Conservation (phyloP, 2,888 invertebrate genomes). For the Pterobdella sp. region DNA sequence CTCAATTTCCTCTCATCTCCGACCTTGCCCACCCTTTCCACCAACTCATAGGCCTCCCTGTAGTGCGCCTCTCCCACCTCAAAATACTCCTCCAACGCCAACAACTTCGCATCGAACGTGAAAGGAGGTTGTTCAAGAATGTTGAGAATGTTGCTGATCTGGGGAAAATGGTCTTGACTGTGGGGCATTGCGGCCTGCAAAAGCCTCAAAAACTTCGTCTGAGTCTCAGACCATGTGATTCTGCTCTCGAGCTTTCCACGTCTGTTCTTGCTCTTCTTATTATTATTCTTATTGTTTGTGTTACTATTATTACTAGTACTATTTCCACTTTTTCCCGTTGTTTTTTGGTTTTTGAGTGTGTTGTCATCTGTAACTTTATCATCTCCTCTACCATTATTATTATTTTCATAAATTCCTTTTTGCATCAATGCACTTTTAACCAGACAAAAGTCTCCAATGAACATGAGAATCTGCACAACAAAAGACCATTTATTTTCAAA, state of each 20-base stretch:
- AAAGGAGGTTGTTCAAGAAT: neutral
- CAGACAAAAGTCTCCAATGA: conserved; percentile 7
- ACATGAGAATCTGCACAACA: neutral
- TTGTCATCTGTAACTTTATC: neutral
- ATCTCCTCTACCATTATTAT: conserved; percentile 1
- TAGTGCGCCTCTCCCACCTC: neutral
- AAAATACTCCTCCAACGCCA: neutral
- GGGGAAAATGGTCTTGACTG: neutral
- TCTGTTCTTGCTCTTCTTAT: neutral
- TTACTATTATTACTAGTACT: neutral
- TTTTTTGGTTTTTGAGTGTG: neutral
- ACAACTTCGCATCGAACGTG: neutral
- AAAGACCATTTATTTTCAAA: neutral
- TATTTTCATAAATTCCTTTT: neutral
- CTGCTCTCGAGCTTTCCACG: neutral
- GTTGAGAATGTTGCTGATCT: neutral
- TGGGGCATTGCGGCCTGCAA: neutral
- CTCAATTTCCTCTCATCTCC: neutral
- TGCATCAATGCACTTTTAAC: neutral
- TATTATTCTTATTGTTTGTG: neutral
- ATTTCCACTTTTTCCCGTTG: neutral
- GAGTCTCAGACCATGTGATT: neutral
- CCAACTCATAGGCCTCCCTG: neutral
- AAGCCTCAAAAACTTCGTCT: neutral
- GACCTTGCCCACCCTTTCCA: neutral